Conservation (phyloP, 2,888 invertebrate species). For the Acholoe squamosa region DNA sequence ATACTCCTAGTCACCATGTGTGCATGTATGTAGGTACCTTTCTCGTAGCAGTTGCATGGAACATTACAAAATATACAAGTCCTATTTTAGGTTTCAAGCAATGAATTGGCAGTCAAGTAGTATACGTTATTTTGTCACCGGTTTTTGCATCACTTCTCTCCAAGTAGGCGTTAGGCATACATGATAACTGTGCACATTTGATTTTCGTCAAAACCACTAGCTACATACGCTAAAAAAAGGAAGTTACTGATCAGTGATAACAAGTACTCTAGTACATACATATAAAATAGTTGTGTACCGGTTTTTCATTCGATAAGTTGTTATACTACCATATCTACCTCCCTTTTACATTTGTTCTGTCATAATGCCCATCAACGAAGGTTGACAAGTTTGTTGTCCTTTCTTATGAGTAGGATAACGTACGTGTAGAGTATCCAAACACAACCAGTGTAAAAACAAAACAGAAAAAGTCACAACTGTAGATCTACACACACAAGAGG, state of each 20-base stretch:
- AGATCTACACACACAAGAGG: conserved; percentile 35
- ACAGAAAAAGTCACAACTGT: conserved; percentile 1
- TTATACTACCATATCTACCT: not conserved
- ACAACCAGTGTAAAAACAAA: conserved; percentile 42
- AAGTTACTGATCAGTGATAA: conserved; percentile 41
- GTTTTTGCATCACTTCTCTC: conserved; percentile 22
- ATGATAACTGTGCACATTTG: conserved; percentile 32
- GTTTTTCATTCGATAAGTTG: not conserved
- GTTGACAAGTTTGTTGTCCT: not conserved
- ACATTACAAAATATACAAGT: conserved; percentile 47
- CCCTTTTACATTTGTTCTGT: no score
- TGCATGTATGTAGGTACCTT: not conserved
- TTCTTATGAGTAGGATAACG: not conserved
- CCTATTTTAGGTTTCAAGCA: conserved; percentile 45
- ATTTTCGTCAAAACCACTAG: conserved; percentile 51
- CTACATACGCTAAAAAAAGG: conserved; percentile 46
- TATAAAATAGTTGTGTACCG: conserved; percentile 44
- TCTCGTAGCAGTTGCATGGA: conserved; percentile 42
- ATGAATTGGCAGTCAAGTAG: conserved; percentile 51
- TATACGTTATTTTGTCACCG: conserved; percentile 29
- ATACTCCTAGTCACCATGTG: not conserved
- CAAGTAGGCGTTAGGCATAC: conserved; percentile 24
- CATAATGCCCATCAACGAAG: conserved; percentile 42
- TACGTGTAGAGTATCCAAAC: not conserved
- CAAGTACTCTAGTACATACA: conserved; percentile 20